Percentiles rank a stretch among this genome's conserved stretches.
phyloP scores from a whole-genome alignment of 2,113 vertebrate species.

The Gymnobelideus leadbeateri region DNA sequence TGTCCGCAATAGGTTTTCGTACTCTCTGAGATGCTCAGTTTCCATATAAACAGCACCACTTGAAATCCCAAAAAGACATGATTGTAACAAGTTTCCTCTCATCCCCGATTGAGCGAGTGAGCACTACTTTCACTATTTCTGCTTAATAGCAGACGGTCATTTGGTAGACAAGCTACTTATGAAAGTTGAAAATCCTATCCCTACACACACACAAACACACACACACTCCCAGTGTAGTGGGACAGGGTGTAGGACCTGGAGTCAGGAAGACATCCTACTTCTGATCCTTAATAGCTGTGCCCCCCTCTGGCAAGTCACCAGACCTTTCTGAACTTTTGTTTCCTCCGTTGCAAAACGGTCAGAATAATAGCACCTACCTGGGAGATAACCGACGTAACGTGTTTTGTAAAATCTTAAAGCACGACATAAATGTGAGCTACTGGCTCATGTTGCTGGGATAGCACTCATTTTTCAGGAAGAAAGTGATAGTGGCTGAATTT shows the following conservation, averaged over 20 bases:
- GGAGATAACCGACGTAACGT: background rate
- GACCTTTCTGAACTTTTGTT: background rate
- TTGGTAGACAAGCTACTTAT: background rate
- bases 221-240: background rate
- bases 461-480: background rate
- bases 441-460: background rate
- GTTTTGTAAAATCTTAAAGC: background rate
- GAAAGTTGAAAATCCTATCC: background rate
- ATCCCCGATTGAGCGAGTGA: background rate
- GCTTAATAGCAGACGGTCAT: background rate
- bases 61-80: background rate
- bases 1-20: background rate
- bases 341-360: background rate
- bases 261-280: background rate
- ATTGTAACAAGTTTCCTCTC: background rate
- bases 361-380: background rate
- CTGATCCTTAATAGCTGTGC: background rate
- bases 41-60: background rate
- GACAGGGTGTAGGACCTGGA: background rate
- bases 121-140: background rate
- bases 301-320: background rate
- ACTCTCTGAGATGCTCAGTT: background rate
- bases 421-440: background rate
- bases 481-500: background rate
- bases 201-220: too few relatives aligned